These are phyloP conservation scores for Okamejei kenojei DNA, from an alignment of 2,797 vertebrate genomes.

Conservation along the genomic window DNA sequence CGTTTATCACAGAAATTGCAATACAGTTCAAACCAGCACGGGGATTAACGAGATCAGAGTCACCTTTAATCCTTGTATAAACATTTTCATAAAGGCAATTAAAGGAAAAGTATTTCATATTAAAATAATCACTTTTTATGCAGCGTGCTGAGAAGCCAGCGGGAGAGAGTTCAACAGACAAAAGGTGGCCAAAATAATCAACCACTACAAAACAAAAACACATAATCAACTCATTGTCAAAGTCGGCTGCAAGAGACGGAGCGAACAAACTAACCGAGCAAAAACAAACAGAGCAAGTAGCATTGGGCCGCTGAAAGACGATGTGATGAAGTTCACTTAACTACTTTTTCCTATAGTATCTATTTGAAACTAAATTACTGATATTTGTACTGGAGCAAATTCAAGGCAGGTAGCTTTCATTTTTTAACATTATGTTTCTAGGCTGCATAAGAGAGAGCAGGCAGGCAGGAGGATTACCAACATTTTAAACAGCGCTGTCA, in stretches of 20 bases:
- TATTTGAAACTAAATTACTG: background rate
- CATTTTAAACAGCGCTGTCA: background rate
- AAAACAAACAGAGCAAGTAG: background rate
- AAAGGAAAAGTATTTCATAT: background rate
- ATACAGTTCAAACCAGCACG: background rate
- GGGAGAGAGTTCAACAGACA: background rate
- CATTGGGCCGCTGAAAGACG: background rate
- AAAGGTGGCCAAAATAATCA: background rate
- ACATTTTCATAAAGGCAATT: background rate
- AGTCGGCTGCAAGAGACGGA: background rate
- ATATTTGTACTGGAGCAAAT: background rate
- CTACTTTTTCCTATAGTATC: background rate
- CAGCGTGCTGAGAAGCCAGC: background rate
- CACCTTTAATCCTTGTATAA: background rate
- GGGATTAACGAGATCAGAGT: background rate
- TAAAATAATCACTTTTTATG: background rate
- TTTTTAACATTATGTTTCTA: background rate
- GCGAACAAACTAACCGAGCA: background rate
- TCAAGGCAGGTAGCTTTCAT: background rate
- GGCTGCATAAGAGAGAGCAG: background rate
- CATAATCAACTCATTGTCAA: background rate
- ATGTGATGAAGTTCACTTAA: background rate
- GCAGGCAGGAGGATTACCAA: background rate
- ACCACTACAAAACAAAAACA: background rate
- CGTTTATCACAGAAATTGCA: background rate